These are phyloP conservation scores for Leptopterna dolabrata DNA, from an alignment of 2,888 invertebrate species.

Conservation along the genomic window DNA sequence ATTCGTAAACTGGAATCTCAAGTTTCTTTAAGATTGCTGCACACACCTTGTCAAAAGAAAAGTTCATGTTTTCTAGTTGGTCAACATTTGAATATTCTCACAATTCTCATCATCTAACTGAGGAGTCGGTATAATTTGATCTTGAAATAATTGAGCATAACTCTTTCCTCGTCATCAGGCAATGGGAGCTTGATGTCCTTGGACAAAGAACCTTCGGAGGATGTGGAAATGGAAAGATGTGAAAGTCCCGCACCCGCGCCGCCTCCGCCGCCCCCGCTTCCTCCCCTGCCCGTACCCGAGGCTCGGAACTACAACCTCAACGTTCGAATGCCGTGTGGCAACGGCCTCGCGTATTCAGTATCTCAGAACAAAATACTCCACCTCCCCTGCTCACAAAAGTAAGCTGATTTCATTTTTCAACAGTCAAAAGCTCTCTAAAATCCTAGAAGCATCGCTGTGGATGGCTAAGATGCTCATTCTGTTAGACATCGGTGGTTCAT, in stretches of 20 bases:
- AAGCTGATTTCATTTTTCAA: slow-evolving; percentile 31
- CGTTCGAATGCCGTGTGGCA: slow-evolving; percentile 82
- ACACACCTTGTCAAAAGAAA: too few relatives aligned
- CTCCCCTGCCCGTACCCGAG: slow-evolving; percentile 62
- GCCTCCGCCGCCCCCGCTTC: slow-evolving; percentile 63
- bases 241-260: slow-evolving; percentile 55
- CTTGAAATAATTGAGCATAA: too few relatives aligned
- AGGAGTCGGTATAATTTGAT: too few relatives aligned
- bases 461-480: too few relatives aligned
- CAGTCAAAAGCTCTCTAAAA: too few relatives aligned
- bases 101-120: too few relatives aligned
- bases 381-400: slow-evolving; percentile 70
- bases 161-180: background rate
- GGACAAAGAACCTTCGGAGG: slow-evolving; percentile 38
- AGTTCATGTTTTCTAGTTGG: too few relatives aligned
- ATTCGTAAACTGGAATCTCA: too few relatives aligned
- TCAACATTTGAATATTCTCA: too few relatives aligned
- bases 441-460: too few relatives aligned
- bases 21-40: too few relatives aligned
- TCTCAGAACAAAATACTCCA: slow-evolving; percentile 91
- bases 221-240: slow-evolving; percentile 45
- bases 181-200: slow-evolving; percentile 44
- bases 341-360: slow-evolving; percentile 88
- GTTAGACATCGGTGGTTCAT: too few relatives aligned
- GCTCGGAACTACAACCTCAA: slow-evolving; percentile 64